Percentiles rank a stretch among this genome's conserved stretches.
These are phyloP conservation scores for Acanthosepion esculentum DNA, from an alignment of 2,888 invertebrate genomes.

Conservation along the genomic window DNA sequence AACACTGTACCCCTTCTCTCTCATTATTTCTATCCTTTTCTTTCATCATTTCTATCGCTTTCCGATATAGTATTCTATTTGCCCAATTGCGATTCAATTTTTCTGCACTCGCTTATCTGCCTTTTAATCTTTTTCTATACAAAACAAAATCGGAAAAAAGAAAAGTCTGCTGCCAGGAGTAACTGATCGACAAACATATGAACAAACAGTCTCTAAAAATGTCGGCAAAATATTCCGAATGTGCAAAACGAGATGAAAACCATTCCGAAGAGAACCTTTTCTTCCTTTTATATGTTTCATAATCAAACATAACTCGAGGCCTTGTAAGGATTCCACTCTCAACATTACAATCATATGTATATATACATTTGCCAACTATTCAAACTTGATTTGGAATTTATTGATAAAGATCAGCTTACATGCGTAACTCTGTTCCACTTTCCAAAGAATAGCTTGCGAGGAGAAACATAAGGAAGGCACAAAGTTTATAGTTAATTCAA, in stretches of 20 bases:
- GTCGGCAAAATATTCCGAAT: neutral
- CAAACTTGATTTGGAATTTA: neutral
- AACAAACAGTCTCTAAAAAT: neutral
- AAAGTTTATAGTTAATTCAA: neutral
- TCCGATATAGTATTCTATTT: no score
- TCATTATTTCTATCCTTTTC: no score
- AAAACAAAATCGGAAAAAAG: no score
- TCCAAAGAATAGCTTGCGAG: neutral
- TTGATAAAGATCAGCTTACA: neutral
- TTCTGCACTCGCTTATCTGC: no score
- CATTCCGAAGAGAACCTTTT: neutral
- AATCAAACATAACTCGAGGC: neutral
- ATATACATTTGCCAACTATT: neutral
- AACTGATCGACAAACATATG: neutral
- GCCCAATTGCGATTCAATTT: no score
- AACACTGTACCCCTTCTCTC: no score
- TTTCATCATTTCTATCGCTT: no score
- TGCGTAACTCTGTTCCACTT: neutral
- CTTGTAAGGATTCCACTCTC: neutral
- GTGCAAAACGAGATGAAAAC: slow-evolving; percentile 15
- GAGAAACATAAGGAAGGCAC: neutral
- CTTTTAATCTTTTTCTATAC: no score
- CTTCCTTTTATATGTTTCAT: neutral
- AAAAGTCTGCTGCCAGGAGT: no score
- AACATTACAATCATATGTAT: neutral